phyloP scores from a whole-genome alignment of 2,113 vertebrate genomes.

The Haemorhous mexicanus region DNA sequence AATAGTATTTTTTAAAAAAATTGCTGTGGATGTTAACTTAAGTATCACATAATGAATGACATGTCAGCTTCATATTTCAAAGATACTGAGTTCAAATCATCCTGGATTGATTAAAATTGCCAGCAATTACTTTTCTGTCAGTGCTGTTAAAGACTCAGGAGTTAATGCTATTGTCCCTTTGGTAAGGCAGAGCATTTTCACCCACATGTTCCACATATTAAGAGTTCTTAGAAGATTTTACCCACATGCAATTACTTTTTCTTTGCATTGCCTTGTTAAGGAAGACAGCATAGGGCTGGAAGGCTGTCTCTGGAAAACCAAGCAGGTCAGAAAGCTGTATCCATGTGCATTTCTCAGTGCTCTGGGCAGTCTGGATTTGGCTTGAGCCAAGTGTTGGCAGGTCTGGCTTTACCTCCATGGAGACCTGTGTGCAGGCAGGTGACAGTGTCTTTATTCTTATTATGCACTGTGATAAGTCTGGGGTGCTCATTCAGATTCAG shows the following conservation, averaged over 20 bases:
- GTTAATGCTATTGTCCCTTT: neutral
- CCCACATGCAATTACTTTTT: neutral
- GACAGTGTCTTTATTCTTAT: neutral
- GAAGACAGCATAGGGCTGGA: neutral
- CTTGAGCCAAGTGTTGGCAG: neutral
- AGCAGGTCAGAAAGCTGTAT: neutral
- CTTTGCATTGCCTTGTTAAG: neutral
- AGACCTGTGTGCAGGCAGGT: neutral
- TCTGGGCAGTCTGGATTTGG: neutral
- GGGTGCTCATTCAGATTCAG: neutral
- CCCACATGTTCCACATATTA: neutral
- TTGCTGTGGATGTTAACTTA: neutral
- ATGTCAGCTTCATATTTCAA: neutral
- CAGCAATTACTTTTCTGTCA: neutral
- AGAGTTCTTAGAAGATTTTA: neutral
- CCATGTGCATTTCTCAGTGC: neutral
- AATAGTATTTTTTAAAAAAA: neutral
- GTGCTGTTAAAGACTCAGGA: neutral
- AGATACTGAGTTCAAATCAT: neutral
- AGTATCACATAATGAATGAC: neutral
- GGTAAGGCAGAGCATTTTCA: neutral
- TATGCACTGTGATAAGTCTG: neutral
- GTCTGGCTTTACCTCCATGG: neutral
- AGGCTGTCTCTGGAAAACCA: neutral
- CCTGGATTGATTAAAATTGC: neutral